Base-by-base conservation (phyloP, 2,797 vertebrate genomes). In the Caiman crocodilus region DNA sequence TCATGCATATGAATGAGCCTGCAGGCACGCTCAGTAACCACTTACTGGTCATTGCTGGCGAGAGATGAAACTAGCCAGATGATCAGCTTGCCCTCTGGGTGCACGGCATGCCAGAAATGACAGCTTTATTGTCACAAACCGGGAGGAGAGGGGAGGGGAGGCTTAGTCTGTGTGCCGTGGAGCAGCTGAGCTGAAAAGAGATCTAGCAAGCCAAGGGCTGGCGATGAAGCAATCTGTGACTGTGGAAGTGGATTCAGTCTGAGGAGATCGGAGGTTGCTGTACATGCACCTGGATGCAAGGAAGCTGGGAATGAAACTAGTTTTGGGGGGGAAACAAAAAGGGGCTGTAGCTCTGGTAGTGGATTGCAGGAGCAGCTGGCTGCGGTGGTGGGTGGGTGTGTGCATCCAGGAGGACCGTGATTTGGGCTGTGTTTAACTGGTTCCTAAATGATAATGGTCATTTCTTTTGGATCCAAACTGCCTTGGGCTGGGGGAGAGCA, bases 151-250 rank as follows among this genome's bases (percentile, higher is more conserved):
- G 61, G 75, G 87, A 90, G 89, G 87, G 76, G 92, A 94, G 95
- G 94, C 91, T 94, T 96, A 94, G 87, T 94, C 94, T 94, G 83
- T 94, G 93, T 96, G 88, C 93, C 96, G 85, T 91, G 89, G 82
- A 96, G 86, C 89, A 91, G 87, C 85, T 80, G 78, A 94, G 85
- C 90, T 90, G 89, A 94, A 92, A 81, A 89, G 92, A 89, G 93
- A 92, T 92, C 64, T 81, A 94, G 93, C 82, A 96, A 92, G 95
- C 92, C 95, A 91, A 93, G 82, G 76, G 59, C 94, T 79, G 94
- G 63, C 94, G 95, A 89, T 74, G 87, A 87, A 95, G 80, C 89
- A 56, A 56, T 90, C 83, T 80, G 90, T 94, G 96, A 96, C 55
- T 96, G 92, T 94, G 90, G 79, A 77, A 93, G 87, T 82, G 87